Evolutionary conservation across 2,797 vertebrate species (phyloP), one percentile per base, ranked within the genome.

Genomic region (Sciurus carolinensis): DNA sequence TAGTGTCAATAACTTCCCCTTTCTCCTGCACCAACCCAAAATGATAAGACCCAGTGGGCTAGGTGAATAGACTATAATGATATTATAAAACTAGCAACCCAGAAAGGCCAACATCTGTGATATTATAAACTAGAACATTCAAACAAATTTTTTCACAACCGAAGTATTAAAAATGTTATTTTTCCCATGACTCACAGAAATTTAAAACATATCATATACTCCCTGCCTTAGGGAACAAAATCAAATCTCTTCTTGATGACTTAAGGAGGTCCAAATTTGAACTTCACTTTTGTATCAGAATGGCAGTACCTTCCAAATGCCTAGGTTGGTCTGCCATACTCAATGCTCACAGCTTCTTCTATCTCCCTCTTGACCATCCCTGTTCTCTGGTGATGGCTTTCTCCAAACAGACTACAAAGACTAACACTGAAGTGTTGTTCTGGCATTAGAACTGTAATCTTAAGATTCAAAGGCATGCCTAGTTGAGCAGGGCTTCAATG

Each of bases 81-180:
- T 80, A 96, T 96, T 94, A 92, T 77, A 95, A 97, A 96, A 79
- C 33, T 59, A 88, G 59, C 80, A 92, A 83, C 64, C 73, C 44
- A 96, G 59, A 96, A 97, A 95, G 54, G 82, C 81, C 90, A 94
- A 69, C 90, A 89, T 92, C 76, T 95, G 87, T 57, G 82, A 76
- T 64, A 39, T 77, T 44, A 85, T 62, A 89, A 86, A 95, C 79
- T 76, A 92, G 86, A 94, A 76, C 33, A 94, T 39, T 52, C 87
- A 64, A 62, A 89, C 77, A 81, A 88, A 33, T 81, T n/a, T 30
- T 87, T 95, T 82, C 87, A 62, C 94, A 92, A 85, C 71, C n/a
- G 4, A 87, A 81, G 33, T 79, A 93, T 95, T 95, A 85, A 89
- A 88, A 86, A 17, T 59, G 83, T 93, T 90, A 92, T 97, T 94